Percentiles rank a stretch among this genome's conserved stretches.
phyloP scores from a whole-genome alignment of 2,797 vertebrate species.

The Astyanax mexicanus region DNA sequence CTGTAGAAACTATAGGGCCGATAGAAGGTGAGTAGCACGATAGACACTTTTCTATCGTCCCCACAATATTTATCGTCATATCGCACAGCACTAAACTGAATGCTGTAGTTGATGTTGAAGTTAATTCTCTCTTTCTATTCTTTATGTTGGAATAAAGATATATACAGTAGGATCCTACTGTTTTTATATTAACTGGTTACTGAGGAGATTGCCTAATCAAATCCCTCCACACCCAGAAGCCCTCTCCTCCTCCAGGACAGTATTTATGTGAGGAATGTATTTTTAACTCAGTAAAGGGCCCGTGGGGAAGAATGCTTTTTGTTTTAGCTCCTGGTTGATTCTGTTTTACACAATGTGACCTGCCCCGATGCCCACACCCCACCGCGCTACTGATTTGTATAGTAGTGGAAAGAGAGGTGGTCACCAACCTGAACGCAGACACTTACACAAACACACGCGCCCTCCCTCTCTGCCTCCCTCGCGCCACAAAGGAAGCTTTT shows the following conservation, averaged over 20 bases:
- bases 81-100: too few species aligned
- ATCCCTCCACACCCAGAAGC: neutral
- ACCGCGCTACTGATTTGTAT: slow-evolving; percentile 63
- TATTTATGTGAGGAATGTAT: neutral
- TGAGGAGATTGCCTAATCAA: slow-evolving; percentile 1
- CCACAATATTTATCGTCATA: too few species aligned
- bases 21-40: too few species aligned
- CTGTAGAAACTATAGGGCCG: too few species aligned
- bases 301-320: slow-evolving; percentile 18
- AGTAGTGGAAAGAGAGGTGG: slow-evolving; percentile 46
- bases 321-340: slow-evolving; percentile 14
- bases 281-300: slow-evolving; percentile 10
- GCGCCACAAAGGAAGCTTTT: slow-evolving; percentile 58
- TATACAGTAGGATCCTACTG: too few species aligned
- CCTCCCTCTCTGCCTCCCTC: slow-evolving; percentile 11
- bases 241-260: neutral
- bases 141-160: too few species aligned
- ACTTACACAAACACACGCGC: slow-evolving; percentile 22
- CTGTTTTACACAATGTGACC: slow-evolving; percentile 51
- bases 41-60: too few species aligned
- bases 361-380: slow-evolving; percentile 58
- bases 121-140: neutral
- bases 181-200: neutral
- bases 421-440: slow-evolving; percentile 8
- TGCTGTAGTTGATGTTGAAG: neutral